Evolutionary conservation across 2,888 invertebrate species (phyloP).

Genomic region (Amorpha juglandis): DNA sequence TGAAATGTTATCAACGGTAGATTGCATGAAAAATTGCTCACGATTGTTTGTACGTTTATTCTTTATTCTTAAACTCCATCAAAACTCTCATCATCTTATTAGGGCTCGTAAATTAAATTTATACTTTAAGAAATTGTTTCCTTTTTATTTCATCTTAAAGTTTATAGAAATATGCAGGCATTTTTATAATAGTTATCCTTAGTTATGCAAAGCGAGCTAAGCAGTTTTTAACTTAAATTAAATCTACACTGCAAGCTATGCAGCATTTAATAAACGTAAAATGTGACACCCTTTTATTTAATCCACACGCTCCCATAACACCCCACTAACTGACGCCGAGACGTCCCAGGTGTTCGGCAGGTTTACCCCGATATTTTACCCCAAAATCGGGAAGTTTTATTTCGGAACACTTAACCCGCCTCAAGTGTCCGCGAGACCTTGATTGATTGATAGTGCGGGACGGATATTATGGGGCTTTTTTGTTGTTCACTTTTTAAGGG

Average conservation of each 20-base stretch:
- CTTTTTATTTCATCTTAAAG: background rate
- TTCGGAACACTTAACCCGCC: conserved; percentile 55
- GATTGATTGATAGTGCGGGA: conserved; percentile 60
- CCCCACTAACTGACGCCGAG: conserved; percentile 25
- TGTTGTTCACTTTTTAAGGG: conserved; percentile 29
- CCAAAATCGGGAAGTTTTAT: conserved; percentile 47
- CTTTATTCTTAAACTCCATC: background rate
- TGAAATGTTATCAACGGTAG: background rate
- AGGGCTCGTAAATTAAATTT: too few species aligned
- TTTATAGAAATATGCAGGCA: background rate
- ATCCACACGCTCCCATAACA: conserved; percentile 21
- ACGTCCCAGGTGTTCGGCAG: conserved; percentile 49
- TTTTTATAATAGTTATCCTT: background rate
- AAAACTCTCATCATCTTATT: background rate
- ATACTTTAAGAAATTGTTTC: background rate
- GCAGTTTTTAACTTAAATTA: background rate
- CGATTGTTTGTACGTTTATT: background rate
- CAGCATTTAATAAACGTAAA: conserved; percentile 19
- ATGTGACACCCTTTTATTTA: conserved; percentile 21
- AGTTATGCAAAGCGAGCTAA: background rate
- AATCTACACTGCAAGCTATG: background rate
- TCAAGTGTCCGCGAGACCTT: conserved; percentile 44
- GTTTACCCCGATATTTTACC: conserved; percentile 44
- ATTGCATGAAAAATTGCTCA: background rate
- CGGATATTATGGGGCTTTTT: conserved; percentile 34